Percentiles rank a stretch among this genome's conserved stretches.
phyloP scores from a whole-genome alignment of 2,113 vertebrate genomes.

The Corythaixoides concolor region DNA sequence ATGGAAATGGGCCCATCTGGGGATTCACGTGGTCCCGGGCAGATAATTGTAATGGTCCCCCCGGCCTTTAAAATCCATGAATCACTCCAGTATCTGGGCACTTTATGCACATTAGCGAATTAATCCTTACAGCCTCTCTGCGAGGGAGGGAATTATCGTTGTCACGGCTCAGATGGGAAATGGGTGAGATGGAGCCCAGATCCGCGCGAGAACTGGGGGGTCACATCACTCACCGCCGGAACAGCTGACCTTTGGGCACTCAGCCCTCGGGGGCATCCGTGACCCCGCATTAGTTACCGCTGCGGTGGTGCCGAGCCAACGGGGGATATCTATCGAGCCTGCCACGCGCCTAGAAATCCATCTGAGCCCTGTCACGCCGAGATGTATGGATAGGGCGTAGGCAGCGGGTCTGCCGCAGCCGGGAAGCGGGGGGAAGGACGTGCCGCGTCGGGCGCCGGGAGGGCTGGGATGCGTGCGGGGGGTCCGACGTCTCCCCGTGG shows the following conservation, averaged over 20 bases:
- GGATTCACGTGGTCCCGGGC: neutral
- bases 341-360: neutral
- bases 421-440: neutral
- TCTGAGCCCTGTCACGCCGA: neutral
- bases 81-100: neutral
- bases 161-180: neutral
- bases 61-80: neutral
- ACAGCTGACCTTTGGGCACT: neutral
- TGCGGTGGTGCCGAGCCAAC: neutral
- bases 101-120: slow-evolving; percentile 32
- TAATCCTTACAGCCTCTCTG: neutral
- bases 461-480: neutral
- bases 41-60: neutral
- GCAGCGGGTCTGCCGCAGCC: neutral
- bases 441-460: neutral
- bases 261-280: neutral
- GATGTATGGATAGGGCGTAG: neutral
- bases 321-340: neutral
- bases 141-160: neutral
- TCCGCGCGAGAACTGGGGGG: neutral
- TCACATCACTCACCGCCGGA: neutral
- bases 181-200: neutral
- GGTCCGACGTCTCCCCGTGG: neutral
- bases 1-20: neutral
- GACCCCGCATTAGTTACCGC: neutral